Evolutionary conservation across 2,113 vertebrate species (phyloP).

Genomic region (Pterocles burchelli): DNA sequence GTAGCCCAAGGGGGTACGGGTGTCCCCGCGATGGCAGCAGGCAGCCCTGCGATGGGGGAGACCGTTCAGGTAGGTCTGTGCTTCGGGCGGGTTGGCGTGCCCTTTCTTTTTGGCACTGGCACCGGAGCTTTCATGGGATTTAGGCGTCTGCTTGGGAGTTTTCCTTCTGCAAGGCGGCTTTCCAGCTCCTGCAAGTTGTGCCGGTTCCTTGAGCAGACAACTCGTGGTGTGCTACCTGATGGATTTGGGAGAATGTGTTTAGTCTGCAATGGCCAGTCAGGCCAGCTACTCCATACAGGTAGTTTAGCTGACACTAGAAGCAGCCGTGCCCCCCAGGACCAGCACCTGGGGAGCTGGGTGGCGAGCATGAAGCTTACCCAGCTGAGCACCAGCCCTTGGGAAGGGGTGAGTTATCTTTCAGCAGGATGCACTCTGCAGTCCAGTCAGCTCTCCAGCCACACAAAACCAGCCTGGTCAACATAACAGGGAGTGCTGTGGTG

Average conservation of each 20-base stretch:
- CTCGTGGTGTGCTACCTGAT: neutral
- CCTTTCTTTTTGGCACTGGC: conserved; percentile 44
- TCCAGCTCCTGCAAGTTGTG: neutral
- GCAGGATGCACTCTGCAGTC: neutral
- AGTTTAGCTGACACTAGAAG: neutral
- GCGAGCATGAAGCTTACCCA: neutral
- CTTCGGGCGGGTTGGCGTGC: conserved; percentile 12
- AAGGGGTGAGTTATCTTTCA: neutral
- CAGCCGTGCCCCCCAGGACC: neutral
- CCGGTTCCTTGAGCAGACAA: neutral
- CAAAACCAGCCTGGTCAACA: neutral
- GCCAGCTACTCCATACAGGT: rapidly evolving
- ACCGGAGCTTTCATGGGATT: neutral
- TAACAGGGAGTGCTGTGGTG: neutral
- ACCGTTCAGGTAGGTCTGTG: conserved; percentile 33
- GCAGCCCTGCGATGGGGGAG: neutral
- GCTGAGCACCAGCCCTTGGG: neutral
- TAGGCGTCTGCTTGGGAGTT: conserved; percentile 4
- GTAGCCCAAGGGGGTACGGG: neutral
- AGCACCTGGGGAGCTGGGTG: neutral
- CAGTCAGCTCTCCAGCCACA: neutral
- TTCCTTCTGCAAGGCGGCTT: neutral
- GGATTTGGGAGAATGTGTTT: neutral
- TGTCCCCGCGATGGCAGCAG: neutral
- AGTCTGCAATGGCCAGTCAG: neutral